Base-by-base conservation (phyloP, 2,888 invertebrate species). In the Ramazzottius varieornatus region DNA sequence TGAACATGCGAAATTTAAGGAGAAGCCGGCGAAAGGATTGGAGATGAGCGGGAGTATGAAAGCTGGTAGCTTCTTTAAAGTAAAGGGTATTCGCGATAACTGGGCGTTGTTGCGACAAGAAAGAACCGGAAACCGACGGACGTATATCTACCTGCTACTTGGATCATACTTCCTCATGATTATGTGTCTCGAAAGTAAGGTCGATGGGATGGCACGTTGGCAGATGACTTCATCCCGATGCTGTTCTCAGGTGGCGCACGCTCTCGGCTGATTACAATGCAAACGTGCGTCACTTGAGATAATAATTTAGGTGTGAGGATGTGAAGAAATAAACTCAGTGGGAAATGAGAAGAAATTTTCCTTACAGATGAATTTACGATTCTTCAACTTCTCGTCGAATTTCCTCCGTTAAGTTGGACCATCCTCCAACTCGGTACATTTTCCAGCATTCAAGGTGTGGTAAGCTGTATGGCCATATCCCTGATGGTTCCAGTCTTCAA, bases 111-210 rank as follows among this genome's bases (percentile, higher is more conserved):
- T 54, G 29, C 13, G 20, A 16, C 13, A 29, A 24, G 24, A 29
- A 29, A 13, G 54, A 54, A 24, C 29, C 4, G 29, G 29, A 24
- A 54, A 29, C 24, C 16, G 20, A 24, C 13, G 54, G 54, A 4
- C 24, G 13, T 24, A 24, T 16, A 29, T 54, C 4, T 8, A 16
- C 4, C n/a, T 54, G 4, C 20, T 16, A 4, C 29, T 54, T 8
- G 29, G 20, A 4, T 8, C n/a, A n/a, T 54, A 54, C 24, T 16
- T 24, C 13, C 16, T 24, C 20, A 24, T 29, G 29, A 29, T 54
- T 4, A 54, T 54, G 54, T 54, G 54, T 24, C 8, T 54, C 20
- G 54, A 54, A 54, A 54, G 54, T 54, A 54, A n/a, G 54, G 40
- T n/a, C n/a, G n/a, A n/a, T n/a, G n/a, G n/a, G n/a, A n/a, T n/a